These are phyloP conservation scores for Coreoperca whiteheadi DNA, from an alignment of 2,113 vertebrate species.

Conservation along the genomic window DNA sequence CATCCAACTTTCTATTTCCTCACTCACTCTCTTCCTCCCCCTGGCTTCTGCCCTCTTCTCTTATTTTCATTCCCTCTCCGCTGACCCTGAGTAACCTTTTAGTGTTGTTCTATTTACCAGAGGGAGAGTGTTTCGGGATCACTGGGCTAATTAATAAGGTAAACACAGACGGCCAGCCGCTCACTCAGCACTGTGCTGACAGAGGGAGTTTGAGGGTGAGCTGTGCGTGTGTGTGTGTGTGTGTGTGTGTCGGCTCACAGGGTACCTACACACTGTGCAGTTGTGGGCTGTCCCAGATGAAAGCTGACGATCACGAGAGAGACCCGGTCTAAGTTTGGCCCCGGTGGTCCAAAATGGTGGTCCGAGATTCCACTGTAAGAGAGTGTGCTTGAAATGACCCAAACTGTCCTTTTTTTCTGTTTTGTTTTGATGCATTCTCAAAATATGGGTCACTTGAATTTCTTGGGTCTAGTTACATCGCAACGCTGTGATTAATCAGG, in stretches of 20 bases:
- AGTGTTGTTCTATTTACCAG: constrained; percentile 73
- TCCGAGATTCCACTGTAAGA: background rate
- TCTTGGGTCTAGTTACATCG: too few relatives aligned
- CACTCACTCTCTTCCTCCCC: background rate
- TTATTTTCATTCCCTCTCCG: constrained; percentile 46
- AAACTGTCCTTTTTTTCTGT: background rate
- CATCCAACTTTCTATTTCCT: background rate
- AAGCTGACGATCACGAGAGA: background rate
- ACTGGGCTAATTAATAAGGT: constrained; percentile 81
- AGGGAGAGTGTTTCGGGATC: constrained; percentile 79
- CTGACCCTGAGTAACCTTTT: constrained; percentile 54
- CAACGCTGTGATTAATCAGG: background rate
- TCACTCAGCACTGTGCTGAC: constrained; percentile 72
- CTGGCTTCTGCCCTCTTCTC: constrained; percentile 2
- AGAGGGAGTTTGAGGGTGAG: constrained; percentile 30
- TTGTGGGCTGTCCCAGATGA: background rate
- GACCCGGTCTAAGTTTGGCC: background rate
- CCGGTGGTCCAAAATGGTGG: constrained; percentile 4
- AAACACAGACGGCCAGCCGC: constrained; percentile 65
- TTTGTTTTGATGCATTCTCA: background rate
- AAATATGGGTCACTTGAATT: too few relatives aligned
- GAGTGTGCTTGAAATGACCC: background rate
- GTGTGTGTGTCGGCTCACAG: background rate
- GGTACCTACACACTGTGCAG: background rate
- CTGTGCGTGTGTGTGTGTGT: background rate